Evolutionary conservation across 2,113 vertebrate genomes (phyloP).

Genomic region (Pachypanchax playfairii): DNA sequence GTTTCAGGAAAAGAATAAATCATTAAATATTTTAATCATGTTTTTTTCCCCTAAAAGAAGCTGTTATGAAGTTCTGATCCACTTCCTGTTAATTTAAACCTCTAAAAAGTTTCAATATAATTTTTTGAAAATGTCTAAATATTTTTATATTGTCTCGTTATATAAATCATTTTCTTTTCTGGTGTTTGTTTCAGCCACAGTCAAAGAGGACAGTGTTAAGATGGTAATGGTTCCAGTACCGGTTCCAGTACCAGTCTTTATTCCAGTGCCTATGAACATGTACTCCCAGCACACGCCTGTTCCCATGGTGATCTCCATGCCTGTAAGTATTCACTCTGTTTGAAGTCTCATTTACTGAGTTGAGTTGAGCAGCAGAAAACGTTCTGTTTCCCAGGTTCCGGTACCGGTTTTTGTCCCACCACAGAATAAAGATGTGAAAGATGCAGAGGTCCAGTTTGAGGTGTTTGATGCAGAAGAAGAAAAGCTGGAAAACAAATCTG

Average conservation of each 20-base stretch:
- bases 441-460: conserved; percentile 70
- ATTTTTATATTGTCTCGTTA: neutral
- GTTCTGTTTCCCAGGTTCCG: conserved; percentile 81
- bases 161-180: neutral
- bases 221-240: conserved; percentile 89
- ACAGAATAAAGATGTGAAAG: conserved; percentile 82
- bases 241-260: conserved; percentile 92
- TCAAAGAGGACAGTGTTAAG: conserved; percentile 73
- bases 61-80: too few species aligned
- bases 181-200: neutral
- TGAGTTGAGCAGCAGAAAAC: neutral
- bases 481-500: conserved; percentile 80
- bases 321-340: conserved; percentile 79
- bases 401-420: conserved; percentile 87
- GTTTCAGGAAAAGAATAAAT: too few species aligned
- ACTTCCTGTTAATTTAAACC: too few species aligned
- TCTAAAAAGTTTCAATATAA: too few species aligned
- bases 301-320: conserved; percentile 87
- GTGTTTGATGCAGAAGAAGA: conserved; percentile 66
- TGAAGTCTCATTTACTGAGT: neutral
- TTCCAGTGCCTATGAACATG: conserved; percentile 94
- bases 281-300: conserved; percentile 93
- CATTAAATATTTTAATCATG: too few species aligned
- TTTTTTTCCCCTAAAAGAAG: too few species aligned
- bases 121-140: too few species aligned